Evolutionary conservation across 2,113 vertebrate genomes (phyloP), one percentile per base, ranked within the genome.

Genomic region (Pterocles burchelli): DNA sequence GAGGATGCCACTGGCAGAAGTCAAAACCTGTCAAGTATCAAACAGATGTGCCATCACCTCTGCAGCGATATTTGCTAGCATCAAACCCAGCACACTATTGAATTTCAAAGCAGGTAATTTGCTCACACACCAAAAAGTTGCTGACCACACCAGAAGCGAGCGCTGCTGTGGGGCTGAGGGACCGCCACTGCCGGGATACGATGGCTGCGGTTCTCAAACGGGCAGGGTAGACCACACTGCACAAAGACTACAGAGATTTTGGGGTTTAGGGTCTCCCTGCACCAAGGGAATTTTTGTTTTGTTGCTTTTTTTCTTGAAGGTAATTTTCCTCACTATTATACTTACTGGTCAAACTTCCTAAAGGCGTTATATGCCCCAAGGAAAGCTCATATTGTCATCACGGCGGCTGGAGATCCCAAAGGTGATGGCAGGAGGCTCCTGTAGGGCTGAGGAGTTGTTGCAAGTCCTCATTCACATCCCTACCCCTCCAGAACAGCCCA

Each of bases 171-270:
- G 36, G 46, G 55, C 84, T 29, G 57, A 34, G 19, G 38, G n/a
- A 17, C 21, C 33, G 6, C 9, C 1, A 3, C 54, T 18, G 15
- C n/a, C n/a, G n/a, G n/a, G n/a, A n/a, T n/a, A n/a, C n/a, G n/a
- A n/a, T n/a, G n/a, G n/a, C 54, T 18, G 15, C 2, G 7, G 26
- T 0, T 38, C 52, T 43, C 2, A 0, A n/a, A 7, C 28, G 21
- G 11, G 38, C 17, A 58, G 73, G 24, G 18, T 4, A 12, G 14
- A 33, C 15, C 17, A 7, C 3, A 13, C 20, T 21, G 6, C 1
- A 14, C 20, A 54, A 38, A 45, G 20, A 46, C 36, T 31, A 16
- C 1, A 20, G 0, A 8, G 7, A 41, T 29, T 13, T 25, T 2
- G 3, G 45, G 24, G 28, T 65, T 79, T 16, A 24, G 48, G 49